Base-by-base conservation (phyloP, 2,113 vertebrate genomes). In the Craseonycteris thonglongyai region DNA sequence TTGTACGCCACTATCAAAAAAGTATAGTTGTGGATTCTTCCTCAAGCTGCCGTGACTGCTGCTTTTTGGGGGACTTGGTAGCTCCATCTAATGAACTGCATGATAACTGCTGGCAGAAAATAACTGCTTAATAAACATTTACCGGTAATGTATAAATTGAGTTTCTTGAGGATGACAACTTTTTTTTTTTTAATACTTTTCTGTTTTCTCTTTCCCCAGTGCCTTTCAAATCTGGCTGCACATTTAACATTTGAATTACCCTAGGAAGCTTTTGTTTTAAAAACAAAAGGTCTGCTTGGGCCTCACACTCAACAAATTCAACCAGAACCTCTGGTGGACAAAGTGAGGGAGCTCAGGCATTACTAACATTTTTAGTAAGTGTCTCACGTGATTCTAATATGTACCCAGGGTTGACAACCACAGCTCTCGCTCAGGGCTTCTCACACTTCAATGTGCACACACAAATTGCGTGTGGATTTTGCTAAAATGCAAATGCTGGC, bases 11-110 rank as follows among this genome's bases (percentile, higher is more conserved):
- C 7, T 19, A 79, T 16, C 56, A n/a, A 81, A 35, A 35, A 66
- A 71, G 24, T 26, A 54, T 2, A 75, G 10, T 14, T 71, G 38
- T 26, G 47, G 7, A 54, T 54, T 63, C 28, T 71, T 56, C 21
- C 35, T 78, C 47, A 63, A 45, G 33, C 42, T 78, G 28, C 45
- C 42, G 16, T 56, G 16, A 80, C 28, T 65, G 0, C 61, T 72
- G 33, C 38, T 92, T 90, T 68, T 26, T 81, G 28, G n/a, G 38
- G 56, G n/a, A 72, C 54, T 76, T 78, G 14, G 47, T 30, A 95
- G 84, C 42, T 96, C 76, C 84, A 38, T n/a, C 24, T 81, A 94
- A 93, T 13, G 10, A 88, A 91, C 45, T 94, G 22, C 66, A 91
- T 19, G 16, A 65, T 54, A 94, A 88, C 5, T 85, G 26, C 30